Evolutionary conservation across 2,797 vertebrate species (phyloP).

Genomic region (Manis crassicaudata): DNA sequence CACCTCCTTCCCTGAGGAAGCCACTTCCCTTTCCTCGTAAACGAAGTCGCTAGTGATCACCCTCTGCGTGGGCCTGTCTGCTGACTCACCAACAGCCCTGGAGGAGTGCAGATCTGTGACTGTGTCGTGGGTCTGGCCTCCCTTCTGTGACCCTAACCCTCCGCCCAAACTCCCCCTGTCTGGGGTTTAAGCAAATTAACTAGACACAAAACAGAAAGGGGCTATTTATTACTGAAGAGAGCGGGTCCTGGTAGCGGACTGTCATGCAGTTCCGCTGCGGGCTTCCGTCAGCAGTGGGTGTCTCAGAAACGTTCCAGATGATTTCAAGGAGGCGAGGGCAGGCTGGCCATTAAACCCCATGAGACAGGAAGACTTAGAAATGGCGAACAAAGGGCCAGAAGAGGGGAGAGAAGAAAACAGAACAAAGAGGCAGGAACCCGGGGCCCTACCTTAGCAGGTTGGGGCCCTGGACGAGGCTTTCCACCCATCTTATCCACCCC

Average conservation of each 20-base stretch:
- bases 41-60: conserved; percentile 11
- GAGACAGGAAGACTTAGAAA: not conserved
- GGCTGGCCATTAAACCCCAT: conserved; percentile 31
- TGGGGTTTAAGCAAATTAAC: conserved; percentile 56
- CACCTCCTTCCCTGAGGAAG: not conserved
- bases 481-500: not conserved
- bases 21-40: conserved; percentile 53
- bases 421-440: not conserved
- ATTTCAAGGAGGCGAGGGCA: conserved; percentile 48
- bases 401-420: not conserved
- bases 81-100: not conserved
- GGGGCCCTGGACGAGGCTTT: not conserved
- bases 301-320: conserved; percentile 60
- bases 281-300: conserved; percentile 41
- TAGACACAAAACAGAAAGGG: conserved; percentile 46
- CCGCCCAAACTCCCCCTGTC: not conserved
- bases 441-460: not conserved
- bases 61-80: not conserved
- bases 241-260: not conserved
- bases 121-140: not conserved
- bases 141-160: conserved; percentile 15
- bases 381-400: conserved; percentile 47
- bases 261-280: conserved; percentile 44
- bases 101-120: conserved; percentile 23
- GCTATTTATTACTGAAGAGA: conserved; percentile 42